A percentile compares a stretch with the other conserved stretches of the same genome.
phyloP scores from a whole-genome alignment of 2,113 vertebrate species.

The Acinonyx jubatus region DNA sequence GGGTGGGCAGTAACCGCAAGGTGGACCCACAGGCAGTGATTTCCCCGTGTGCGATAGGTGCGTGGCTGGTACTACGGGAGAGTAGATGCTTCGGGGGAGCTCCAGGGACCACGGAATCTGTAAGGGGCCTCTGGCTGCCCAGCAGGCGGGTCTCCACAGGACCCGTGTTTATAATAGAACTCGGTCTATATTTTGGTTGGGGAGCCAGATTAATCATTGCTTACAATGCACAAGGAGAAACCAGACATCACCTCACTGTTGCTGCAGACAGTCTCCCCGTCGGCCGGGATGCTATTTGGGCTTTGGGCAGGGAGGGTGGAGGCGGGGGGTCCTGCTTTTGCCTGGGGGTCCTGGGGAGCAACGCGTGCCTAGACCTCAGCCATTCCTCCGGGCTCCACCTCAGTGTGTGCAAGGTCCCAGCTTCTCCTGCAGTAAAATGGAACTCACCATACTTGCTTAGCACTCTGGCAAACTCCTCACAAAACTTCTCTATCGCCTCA shows the following conservation, averaged over 20 bases:
- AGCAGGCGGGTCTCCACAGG: constrained; percentile 57
- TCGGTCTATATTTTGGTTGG: constrained; percentile 77
- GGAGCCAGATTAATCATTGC: constrained; percentile 81
- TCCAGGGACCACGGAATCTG: background rate
- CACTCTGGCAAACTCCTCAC: accelerated
- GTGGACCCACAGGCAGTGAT: constrained; percentile 35
- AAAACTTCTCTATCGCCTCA: background rate
- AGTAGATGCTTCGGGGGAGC: background rate
- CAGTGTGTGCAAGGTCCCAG: background rate
- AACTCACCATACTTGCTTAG: background rate
- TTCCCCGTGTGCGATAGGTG: background rate
- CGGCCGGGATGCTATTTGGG: constrained; percentile 64
- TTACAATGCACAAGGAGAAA: constrained; percentile 68
- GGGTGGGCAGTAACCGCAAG: constrained; percentile 39
- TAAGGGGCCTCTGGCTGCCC: constrained; percentile 19
- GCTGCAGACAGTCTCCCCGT: constrained; percentile 66
- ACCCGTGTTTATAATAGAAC: constrained; percentile 76
- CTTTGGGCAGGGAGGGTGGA: background rate
- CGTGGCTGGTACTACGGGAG: background rate
- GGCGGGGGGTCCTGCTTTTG: background rate
- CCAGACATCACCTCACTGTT: constrained; percentile 82
- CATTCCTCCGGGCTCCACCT: background rate
- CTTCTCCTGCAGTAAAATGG: background rate
- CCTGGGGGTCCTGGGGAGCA: constrained; percentile 50
- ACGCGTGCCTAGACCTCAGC: background rate